phyloP scores from a whole-genome alignment of 2,888 invertebrate genomes.

The Elmis aenea region DNA sequence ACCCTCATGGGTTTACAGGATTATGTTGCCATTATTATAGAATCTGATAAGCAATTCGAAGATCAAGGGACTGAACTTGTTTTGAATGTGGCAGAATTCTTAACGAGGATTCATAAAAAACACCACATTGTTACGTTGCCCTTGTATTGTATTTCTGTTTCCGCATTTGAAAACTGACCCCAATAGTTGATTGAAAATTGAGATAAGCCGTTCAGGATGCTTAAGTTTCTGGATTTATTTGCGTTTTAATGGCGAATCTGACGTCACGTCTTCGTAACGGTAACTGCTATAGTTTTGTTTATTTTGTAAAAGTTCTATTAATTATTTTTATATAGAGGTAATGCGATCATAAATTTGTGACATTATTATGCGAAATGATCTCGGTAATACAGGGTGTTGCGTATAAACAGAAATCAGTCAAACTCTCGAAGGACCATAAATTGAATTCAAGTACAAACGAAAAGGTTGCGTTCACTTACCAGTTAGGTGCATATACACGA shows the following conservation, averaged over 20 bases:
- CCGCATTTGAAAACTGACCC: conserved; percentile 11
- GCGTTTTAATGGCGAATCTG: not conserved
- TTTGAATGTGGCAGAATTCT: conserved; percentile 14
- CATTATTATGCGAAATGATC: too few species aligned
- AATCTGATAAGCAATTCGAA: conserved; percentile 44
- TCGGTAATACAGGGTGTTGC: too few species aligned
- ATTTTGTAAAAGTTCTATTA: not conserved
- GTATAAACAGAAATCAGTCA: too few species aligned
- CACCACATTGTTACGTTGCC: conserved; percentile 8
- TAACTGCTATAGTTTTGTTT: not conserved
- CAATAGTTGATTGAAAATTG: not conserved
- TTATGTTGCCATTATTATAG: conserved; percentile 38
- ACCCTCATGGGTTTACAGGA: conserved; percentile 42
- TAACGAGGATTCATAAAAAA: conserved; percentile 18
- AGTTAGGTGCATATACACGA: too few species aligned
- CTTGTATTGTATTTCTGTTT: conserved; percentile 11
- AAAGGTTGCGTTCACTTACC: too few species aligned
- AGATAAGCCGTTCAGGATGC: conserved; percentile 3
- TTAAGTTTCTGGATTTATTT: not conserved
- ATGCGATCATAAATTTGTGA: too few species aligned
- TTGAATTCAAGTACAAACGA: too few species aligned
- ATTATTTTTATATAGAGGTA: too few species aligned
- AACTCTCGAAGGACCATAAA: too few species aligned
- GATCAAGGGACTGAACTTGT: conserved; percentile 19
- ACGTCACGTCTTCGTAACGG: conserved; percentile 1